Base-by-base conservation (phyloP, 1,140 invertebrate genomes). In the Alviniconcha marisindica region DNA sequence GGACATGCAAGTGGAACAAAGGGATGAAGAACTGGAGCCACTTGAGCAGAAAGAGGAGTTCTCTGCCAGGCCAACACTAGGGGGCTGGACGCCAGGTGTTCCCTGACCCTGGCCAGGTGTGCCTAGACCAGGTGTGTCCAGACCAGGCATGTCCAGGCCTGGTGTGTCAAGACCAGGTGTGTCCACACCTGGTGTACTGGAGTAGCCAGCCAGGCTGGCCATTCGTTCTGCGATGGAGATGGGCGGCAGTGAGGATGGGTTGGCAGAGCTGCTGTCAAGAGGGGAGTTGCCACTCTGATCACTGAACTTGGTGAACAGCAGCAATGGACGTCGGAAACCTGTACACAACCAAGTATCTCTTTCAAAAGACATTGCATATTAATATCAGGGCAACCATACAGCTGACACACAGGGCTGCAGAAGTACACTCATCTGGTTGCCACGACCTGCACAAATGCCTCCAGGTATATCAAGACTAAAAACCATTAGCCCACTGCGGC, bases 261-360 rank as follows among this genome's bases (percentile, higher is more conserved):
- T 15, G 12, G 28, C 7, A 28, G n/a, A 14, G 28, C n/a, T 33
- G 28, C n/a, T 2, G 12, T 33, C 31, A 12, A 14, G 24, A 12
- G 63, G 63, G 4, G 63, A 66, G 1, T 18, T 31, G 28, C 28
- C 24, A 36, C 36, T 71, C 69, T 78, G n/a, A 31, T 36, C 48
- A 3, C 28, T 78, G 77, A 31, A 60, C 93, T 97, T 97, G 24
- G 95, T 96, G 90, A 96, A 98, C 28, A 98, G 93, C 88, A 97
- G 96, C 73, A 98, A 96, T 0, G 97, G 97, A 79, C 97, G 94
- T 84, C 96, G 96, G 91, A 99, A 99, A 12, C 97, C 92, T 93
- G 84, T 1, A 88, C 86, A 83, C 82, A 80, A 56, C 73, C 38
- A 77, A 74, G 38, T 63, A 7, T 42, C n/a, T n/a, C n/a, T n/a